Evolutionary conservation across 1,140 invertebrate species (phyloP), one percentile per base, ranked within the genome.

Genomic region (Drosophila yakuba): DNA sequence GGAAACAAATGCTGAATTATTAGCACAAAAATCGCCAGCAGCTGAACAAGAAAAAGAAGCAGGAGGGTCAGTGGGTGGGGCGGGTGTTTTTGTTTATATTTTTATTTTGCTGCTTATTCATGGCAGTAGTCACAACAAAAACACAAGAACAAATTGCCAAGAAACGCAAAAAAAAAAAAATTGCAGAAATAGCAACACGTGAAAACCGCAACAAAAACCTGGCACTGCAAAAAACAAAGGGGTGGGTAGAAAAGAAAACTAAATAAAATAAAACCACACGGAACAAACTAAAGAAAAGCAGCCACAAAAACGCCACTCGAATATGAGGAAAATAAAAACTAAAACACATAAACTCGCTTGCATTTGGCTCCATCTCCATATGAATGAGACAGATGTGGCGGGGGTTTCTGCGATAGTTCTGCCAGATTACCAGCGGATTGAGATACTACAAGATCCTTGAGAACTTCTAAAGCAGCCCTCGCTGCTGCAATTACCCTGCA

Each of bases 1-100:
- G 20, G 58, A 84, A 84, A 80, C 80, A 86, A 86, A 86, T 86
- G 83, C 73, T 84, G 77, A 89, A 88, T 83, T 88, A 89, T 88
- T 89, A 89, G 80, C 80, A 77, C 83, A 83, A 77, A 68, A 60
- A 77, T 56, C 77, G 73, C 62, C 50, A 56, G 63, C 80, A 68
- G 79, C 79, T 45, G 43, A 45, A 17, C 17, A 17, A 48, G 35
- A 43, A 54, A 35, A 43, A 54, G 39, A 25, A 17, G 56, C 47
- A 44, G 69, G 20, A 28, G 69, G 71, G 50, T 47, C 32, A 56
- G 54, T 39, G 41, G 69, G 51, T 20, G 52, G 43, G 56, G 52
- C 43, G 47, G 68, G 63, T 67, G 67, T 38, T 48, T 71, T 56
- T 68, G 67, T 69, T 71, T 52, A 47, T 71, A 54, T 71, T 74